Conservation (phyloP, 2,797 vertebrate genomes). For the Saguinus oedipus region DNA sequence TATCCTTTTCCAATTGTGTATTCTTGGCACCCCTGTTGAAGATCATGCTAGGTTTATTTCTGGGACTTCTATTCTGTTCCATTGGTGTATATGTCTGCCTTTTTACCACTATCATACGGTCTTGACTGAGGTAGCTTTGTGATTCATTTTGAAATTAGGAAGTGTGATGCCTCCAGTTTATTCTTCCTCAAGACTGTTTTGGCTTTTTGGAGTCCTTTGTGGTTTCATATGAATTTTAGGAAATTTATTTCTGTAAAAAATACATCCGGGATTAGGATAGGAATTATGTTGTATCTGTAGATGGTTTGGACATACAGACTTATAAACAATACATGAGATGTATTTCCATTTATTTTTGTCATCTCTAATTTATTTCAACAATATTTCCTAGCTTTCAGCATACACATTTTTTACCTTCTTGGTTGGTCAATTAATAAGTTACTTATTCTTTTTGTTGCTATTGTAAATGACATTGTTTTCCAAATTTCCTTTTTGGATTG, state of each 20-base stretch:
- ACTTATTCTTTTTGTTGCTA: not conserved
- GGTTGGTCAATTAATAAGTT: not conserved
- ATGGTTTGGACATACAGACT: not conserved
- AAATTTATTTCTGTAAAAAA: not conserved
- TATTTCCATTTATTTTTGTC: not conserved
- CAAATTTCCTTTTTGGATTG: not conserved
- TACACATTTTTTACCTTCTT: not conserved
- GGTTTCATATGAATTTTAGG: not conserved
- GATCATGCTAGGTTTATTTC: not conserved
- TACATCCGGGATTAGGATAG: not conserved
- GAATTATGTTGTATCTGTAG: not conserved
- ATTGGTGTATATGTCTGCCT: not conserved
- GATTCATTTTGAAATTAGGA: not conserved
- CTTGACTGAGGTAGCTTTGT: not conserved
- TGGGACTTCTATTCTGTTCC: not conserved
- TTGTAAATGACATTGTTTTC: not conserved
- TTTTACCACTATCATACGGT: not conserved
- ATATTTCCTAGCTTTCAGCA: not conserved
- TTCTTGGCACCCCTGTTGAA: not conserved
- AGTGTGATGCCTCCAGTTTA: not conserved
- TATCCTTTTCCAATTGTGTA: not conserved
- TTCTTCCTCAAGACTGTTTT: not conserved
- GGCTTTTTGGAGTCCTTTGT: not conserved
- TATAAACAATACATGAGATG: not conserved
- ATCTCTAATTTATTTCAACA: not conserved